Evolutionary conservation across 2,113 vertebrate species (phyloP), one percentile per base, ranked within the genome.

Genomic region (Rhinolophus sinicus): DNA sequence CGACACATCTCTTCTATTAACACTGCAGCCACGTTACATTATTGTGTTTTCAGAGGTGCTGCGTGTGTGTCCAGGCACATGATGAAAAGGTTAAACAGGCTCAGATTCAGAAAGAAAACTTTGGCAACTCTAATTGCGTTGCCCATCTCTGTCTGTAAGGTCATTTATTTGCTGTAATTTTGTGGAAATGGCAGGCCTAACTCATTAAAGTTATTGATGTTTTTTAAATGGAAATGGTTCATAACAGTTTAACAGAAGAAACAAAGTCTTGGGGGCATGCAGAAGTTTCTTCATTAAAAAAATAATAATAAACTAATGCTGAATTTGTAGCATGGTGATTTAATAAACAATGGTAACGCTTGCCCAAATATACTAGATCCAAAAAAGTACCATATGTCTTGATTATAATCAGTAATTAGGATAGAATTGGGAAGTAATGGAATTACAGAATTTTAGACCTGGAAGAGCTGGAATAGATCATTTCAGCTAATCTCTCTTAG

Each of bases 231-330:
- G 12, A 94, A 96, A 80, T 93, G 15, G 88, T 92, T 78, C 86
- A 93, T 8, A 91, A 91, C 24, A 65, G 33, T 67, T 97, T 96
- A 96, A 94, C 7, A 81, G 67, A 86, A 92, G 52, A 85, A 94
- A 92, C 88, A 82, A 93, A 52, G 44, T 19, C 92, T 58, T 67
- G 3, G 5, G 16, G 69, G 7, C 4, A 93, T 76, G 86, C 40
- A 91, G 85, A 96, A 96, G 24, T 96, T 93, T 96, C 92, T 96
- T 94, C 88, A 91, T 89, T 96, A 85, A 93, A 86, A 89, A 64
- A 95, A 81, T 91, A 93, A 90, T 85, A 88, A 56, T 94, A 97
- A 97, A 95, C 92, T 96, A 95, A 92, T n/a, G n/a, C 54, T 86
- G 65, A 95, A 92, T 96, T 88, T 94, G 52, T 62, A 88, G 21